Evolutionary conservation across 2,888 invertebrate genomes (phyloP), one percentile per base, ranked within the genome.

Genomic region (Embidobia sp.): DNA sequence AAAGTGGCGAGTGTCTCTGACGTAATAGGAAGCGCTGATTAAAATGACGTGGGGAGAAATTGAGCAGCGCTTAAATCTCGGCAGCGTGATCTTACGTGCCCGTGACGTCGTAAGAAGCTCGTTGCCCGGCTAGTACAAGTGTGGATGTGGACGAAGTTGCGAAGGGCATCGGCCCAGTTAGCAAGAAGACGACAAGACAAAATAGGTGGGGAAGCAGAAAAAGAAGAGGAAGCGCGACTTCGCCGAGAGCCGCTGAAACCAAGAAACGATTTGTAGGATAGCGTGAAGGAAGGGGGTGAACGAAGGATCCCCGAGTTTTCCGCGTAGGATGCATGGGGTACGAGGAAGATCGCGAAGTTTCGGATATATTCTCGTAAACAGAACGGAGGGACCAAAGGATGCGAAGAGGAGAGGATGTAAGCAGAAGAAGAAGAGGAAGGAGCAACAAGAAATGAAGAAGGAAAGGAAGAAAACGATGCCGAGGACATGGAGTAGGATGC

Each of bases 21-120:
- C 70, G 53, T 72, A 63, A 53, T 72, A 46, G 70, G 61, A 70
- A 70, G 51, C 42, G 51, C 61, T 61, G 59, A 59, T 61, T 70
- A 70, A 69, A 69, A 69, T 57, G 31, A n/a, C n/a, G n/a, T n/a
- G n/a, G n/a, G n/a, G 59, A 69, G 69, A 53, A 59, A 61, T 70
- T 70, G 51, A 61, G 70, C 42, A 59, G 51, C 42, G n/a, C n/a
- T 59, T 40, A 46, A 70, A 61, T 53, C 61, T 59, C 35, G 6
- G 51, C 27, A 31, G 48, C n/a, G n/a, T n/a, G n/a, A n/a, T n/a
- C n/a, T n/a, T n/a, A n/a, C n/a, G n/a, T n/a, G 44, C 19, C 33
- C 22, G 10, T 19, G 0, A 27, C 35, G 26, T 67, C 67, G 16
- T 48, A 46, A 37, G 53, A 46, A 67, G 51, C 35, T 33, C 19